Evolutionary conservation across 2,888 invertebrate species (phyloP), one percentile per base, ranked within the genome.

Genomic region (Yponomeuta evonymella): DNA sequence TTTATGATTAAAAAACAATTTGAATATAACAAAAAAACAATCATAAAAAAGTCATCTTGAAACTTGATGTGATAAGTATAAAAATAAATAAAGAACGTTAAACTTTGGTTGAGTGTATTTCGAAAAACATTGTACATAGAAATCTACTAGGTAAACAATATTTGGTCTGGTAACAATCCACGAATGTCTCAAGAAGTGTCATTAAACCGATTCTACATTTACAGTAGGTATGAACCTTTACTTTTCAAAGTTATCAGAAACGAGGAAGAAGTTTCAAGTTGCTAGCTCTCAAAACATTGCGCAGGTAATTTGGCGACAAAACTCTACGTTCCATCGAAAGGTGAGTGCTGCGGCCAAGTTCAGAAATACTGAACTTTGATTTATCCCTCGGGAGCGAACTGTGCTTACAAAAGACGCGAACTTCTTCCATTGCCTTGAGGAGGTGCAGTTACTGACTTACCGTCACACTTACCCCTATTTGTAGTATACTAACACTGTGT

Each of bases 301-400:
- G 9, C 30, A 65, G 33, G 65, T 65, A 29, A 33, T n/a, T 67
- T 43, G 33, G 68, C 9, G n/a, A 51, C 68, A 68, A 51, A 29
- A 36, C 48, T 48, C 48, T 68, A 68, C 68, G 43, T 68, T n/a
- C 9, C 51, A 51, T 68, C 68, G 68, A 68, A 51, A 51, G 68
- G 65, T 65, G 30, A 33, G 12, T 23, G 29, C 30, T 68, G 51
- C 30, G 69, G 51, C 29, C 43, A 63, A 70, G 62, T 70, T 63
- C 36, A 48, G 62, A 33, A 62, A 36, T 70, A 62, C 36, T 43
- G 62, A 72, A 70, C 68, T 71, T 70, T 70, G 70, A 74, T 73
- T 73, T 71, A 67, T 68, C 73, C 71, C 65, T 64, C 12, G 72
- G 62, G 73, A 71, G 70, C 48, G 67, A 63, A 71, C 67, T 70